Evolutionary conservation across 2,113 vertebrate species (phyloP).

Genomic region (Urocolius indicus): DNA sequence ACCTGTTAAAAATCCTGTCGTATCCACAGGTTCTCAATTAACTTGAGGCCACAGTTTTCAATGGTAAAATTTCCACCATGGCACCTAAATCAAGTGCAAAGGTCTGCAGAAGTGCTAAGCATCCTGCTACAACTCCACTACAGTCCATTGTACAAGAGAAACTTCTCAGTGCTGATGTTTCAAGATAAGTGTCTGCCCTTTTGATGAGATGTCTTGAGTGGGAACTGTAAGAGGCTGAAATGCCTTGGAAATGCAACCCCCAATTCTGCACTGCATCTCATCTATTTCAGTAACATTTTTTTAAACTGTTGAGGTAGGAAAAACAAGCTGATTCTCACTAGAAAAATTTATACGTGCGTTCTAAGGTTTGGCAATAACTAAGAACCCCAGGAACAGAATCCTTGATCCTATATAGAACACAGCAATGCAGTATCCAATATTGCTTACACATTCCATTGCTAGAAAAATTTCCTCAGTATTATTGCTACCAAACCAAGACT

Average conservation of each 20-base stretch:
- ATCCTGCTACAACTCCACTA: not conserved
- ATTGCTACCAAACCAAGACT: not conserved
- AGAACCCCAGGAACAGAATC: not conserved
- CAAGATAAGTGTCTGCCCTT: not conserved
- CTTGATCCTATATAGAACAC: not conserved
- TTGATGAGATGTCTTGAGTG: not conserved
- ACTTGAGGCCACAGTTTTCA: not conserved
- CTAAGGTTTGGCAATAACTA: not conserved
- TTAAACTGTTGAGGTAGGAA: not conserved
- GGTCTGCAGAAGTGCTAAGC: not conserved
- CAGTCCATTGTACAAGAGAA: fast-evolving
- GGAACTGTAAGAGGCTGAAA: not conserved
- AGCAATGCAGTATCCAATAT: not conserved
- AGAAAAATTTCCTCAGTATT: not conserved
- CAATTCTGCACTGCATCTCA: not conserved
- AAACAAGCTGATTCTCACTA: not conserved
- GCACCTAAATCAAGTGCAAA: not conserved
- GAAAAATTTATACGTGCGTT: not conserved
- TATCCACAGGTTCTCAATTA: not conserved
- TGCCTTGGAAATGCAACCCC: not conserved
- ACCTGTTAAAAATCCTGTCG: not conserved
- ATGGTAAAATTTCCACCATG: not conserved
- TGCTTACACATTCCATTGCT: not conserved
- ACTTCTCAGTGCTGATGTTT: not conserved
- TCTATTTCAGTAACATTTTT: not conserved